Base-by-base conservation (phyloP, 2,888 invertebrate species). In the Lithophane leautieri region DNA sequence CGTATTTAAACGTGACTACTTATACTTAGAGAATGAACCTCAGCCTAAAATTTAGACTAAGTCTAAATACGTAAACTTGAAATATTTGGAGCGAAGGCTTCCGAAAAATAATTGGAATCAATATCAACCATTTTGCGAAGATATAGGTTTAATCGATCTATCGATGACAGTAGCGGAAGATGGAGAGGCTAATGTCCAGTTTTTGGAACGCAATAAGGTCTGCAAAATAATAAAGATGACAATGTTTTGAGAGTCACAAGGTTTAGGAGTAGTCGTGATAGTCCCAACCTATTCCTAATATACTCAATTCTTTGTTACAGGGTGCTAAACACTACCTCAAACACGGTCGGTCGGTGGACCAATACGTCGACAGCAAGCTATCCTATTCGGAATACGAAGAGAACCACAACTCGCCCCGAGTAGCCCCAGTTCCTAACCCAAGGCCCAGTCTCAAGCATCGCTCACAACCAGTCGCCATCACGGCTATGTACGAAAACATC, bases 301-400 rank as follows among this genome's bases (percentile, higher is more conserved):
- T 34, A 56, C 22, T 0, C 47, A 67, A 68, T 62, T 87, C 72
- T 84, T 95, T 95, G 95, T 96, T 95, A 34, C 95, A 96, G 96
- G 94, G 97, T 90, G 92, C 94, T 86, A 97, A 96, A 92, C 94
- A 95, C 86, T 97, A 97, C 95, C 95, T 98, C 90, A 97, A 97
- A 87, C 98, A 98, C 94, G 98, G 98, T 61, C 97, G 98, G 71
- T 98, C 98, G 84, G 97, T 98, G 85, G 98, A 98, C 93, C 98
- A 98, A 89, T 98, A 98, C 97, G 98, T 98, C 34, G 98, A 98
- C 92, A 97, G 98, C 97, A 96, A 96, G 86, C 93, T 95, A 8
- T 95, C 96, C 34, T 96, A 96, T 81, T 93, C 95, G 0, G 98
- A 97, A 86, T 97, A 97, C 92, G 96, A 96, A 79, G 96, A 96